Evolutionary conservation across 2,888 invertebrate genomes (phyloP).

Genomic region (Macaria notata): DNA sequence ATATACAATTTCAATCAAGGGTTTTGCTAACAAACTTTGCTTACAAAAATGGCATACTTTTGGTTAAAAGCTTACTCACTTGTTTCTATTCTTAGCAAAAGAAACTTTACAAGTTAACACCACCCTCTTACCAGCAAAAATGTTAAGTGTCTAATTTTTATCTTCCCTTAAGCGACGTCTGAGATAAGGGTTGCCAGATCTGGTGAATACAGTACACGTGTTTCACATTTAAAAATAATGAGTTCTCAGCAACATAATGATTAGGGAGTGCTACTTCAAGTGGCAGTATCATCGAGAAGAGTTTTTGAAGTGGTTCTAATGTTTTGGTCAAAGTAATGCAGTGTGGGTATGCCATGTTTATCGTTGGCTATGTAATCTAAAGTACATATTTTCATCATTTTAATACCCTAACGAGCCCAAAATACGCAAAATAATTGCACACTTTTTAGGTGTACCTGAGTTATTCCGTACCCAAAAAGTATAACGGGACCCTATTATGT

Average conservation of each 20-base stretch:
- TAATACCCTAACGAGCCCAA: no score
- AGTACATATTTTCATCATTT: no score
- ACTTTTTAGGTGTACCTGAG: no score
- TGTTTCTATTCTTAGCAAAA: slow-evolving; percentile 13
- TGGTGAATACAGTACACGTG: slow-evolving; percentile 29
- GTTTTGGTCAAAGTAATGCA: not conserved
- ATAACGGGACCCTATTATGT: no score
- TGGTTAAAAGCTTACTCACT: no score
- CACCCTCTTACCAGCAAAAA: slow-evolving; percentile 29
- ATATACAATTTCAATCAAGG: no score
- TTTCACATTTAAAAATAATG: slow-evolving; percentile 32
- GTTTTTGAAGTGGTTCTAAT: not conserved
- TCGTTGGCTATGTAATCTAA: no score
- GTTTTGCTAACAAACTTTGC: no score
- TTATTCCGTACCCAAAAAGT: no score
- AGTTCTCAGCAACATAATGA: slow-evolving; percentile 31
- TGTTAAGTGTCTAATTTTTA: slow-evolving; percentile 32
- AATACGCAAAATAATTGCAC: no score
- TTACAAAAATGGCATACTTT: no score
- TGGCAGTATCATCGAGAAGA: slow-evolving; percentile 16
- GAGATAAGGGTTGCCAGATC: slow-evolving; percentile 26
- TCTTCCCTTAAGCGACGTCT: slow-evolving; percentile 26
- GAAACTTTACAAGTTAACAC: slow-evolving; percentile 21
- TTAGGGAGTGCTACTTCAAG: slow-evolving; percentile 37
- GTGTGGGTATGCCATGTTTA: no score